Conservation (phyloP, 2,113 vertebrate genomes). For the Dipodomys merriami region DNA sequence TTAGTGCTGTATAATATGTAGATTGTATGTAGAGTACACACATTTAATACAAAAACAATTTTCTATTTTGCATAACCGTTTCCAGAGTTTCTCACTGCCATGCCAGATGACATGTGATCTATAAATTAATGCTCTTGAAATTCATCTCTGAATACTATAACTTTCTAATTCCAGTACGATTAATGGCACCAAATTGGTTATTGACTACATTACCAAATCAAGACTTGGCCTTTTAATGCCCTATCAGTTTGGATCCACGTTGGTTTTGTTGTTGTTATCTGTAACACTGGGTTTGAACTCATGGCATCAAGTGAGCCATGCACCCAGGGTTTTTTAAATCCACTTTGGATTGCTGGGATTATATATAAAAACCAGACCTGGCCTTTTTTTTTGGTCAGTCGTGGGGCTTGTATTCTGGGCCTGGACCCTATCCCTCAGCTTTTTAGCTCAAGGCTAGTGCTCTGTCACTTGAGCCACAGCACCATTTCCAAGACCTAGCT, state of each 20-base stretch:
- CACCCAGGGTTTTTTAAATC: no score
- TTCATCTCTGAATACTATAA: neutral
- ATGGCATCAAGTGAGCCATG: no score
- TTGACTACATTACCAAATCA: neutral
- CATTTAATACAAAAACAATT: neutral
- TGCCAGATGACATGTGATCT: neutral
- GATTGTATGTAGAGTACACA: neutral
- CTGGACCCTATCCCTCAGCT: no score
- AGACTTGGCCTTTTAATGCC: neutral
- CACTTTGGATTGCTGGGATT: no score
- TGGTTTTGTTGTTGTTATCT: no score
- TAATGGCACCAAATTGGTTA: neutral
- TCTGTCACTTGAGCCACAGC: no score
- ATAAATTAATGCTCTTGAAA: constrained; percentile 23
- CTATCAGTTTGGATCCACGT: neutral
- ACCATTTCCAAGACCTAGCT: no score
- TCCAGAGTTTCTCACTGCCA: neutral
- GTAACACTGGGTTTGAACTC: no score
- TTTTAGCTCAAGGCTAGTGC: no score
- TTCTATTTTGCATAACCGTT: neutral
- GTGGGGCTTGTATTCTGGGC: no score
- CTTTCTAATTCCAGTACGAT: constrained; percentile 1
- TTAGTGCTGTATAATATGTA: neutral
- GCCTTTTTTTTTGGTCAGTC: no score
- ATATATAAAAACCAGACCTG: no score